Percentiles rank a stretch among this genome's conserved stretches.
These are phyloP conservation scores for Lucifuga dentata DNA, from an alignment of 2,113 vertebrate species.

Conservation along the genomic window DNA sequence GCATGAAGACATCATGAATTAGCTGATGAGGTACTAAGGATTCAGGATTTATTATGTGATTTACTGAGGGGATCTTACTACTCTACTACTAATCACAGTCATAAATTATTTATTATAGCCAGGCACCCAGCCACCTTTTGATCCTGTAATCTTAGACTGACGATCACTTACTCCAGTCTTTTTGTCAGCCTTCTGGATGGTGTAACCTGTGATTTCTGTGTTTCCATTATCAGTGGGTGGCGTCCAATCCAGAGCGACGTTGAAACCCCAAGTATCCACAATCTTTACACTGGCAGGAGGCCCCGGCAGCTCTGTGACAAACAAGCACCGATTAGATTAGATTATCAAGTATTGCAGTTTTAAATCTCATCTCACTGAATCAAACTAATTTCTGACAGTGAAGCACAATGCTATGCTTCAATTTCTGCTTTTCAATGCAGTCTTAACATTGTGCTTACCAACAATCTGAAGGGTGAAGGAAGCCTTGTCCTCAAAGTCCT, in stretches of 20 bases:
- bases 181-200: slow-evolving; percentile 94
- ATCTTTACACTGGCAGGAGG: slow-evolving; percentile 88
- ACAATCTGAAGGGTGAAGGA: slow-evolving; percentile 88
- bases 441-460: slow-evolving; percentile 77
- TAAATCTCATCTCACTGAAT: not conserved
- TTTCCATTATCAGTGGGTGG: slow-evolving; percentile 90
- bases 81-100: not conserved
- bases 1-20: not conserved
- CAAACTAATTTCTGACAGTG: too few relatives aligned
- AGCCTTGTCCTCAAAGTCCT: slow-evolving; percentile 89
- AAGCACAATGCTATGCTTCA: too few relatives aligned
- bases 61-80: not conserved
- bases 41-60: not conserved
- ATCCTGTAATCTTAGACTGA: not conserved
- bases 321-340: not conserved
- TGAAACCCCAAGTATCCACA: slow-evolving; percentile 94
- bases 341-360: not conserved
- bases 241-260: slow-evolving; percentile 93
- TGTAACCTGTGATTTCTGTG: slow-evolving; percentile 93
- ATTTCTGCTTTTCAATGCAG: not conserved
- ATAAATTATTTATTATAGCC: not conserved
- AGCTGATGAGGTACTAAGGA: not conserved
- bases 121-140: not conserved
- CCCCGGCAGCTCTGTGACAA: slow-evolving; percentile 87
- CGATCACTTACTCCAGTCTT: slow-evolving; percentile 90